Evolutionary conservation across 2,113 vertebrate species (phyloP).

Genomic region (Lamprologus lemairii): DNA sequence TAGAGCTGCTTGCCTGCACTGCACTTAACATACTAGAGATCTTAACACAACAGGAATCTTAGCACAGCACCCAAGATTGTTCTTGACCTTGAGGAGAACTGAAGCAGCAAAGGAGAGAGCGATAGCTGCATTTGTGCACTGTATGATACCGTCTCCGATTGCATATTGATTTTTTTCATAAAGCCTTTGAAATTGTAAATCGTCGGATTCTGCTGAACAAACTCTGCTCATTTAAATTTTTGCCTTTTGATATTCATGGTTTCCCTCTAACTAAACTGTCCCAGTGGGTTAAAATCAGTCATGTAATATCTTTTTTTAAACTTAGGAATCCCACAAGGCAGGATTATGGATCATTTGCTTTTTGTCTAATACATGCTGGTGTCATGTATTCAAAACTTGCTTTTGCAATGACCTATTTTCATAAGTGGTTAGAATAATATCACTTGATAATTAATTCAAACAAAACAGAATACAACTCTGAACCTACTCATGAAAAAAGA

Average conservation of each 20-base stretch:
- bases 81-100: not conserved
- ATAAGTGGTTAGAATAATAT: not conserved
- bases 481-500: not conserved
- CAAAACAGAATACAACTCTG: not conserved
- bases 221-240: not conserved
- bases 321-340: not conserved
- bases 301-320: accelerated
- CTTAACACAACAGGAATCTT: not conserved
- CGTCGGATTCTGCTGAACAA: not conserved
- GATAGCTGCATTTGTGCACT: not conserved
- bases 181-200: not conserved
- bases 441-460: not conserved
- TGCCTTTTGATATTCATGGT: not conserved
- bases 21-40: conserved; percentile 6
- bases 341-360: not conserved
- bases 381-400: not conserved
- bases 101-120: not conserved
- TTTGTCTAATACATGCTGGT: not conserved
- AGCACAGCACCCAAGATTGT: not conserved
- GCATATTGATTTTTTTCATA: not conserved
- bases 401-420: not conserved
- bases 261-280: not conserved
- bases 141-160: not conserved
- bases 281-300: not conserved
- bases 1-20: not conserved